A percentile compares a stretch with the other conserved stretches of the same genome.
phyloP scores from a whole-genome alignment of 2,888 invertebrate species.

The Spodoptera littoralis region DNA sequence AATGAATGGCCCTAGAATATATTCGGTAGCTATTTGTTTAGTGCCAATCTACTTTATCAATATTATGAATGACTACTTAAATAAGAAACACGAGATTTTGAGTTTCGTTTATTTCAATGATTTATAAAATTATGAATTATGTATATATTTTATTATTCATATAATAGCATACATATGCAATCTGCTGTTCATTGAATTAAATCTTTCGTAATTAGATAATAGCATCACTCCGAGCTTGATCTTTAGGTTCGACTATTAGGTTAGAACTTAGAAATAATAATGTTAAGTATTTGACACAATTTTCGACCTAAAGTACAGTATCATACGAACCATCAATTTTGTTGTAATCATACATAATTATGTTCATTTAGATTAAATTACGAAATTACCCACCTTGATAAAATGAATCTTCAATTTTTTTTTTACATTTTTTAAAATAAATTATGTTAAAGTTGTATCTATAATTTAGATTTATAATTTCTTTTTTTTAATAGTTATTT shows the following conservation, averaged over 20 bases:
- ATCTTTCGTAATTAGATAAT: conserved; percentile 22
- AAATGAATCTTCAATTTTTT: conserved; percentile 35
- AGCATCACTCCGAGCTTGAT: conserved; percentile 17
- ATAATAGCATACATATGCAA: conserved; percentile 5
- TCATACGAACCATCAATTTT: conserved; percentile 19
- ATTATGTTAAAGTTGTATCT: conserved; percentile 30
- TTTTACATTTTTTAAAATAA: conserved; percentile 26
- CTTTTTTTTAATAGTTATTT: conserved; percentile 27
- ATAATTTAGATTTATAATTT: conserved; percentile 27
- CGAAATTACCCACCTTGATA: conserved; percentile 57
- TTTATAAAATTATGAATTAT: conserved; percentile 20
- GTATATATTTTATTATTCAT: conserved; percentile 24
- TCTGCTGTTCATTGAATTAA: conserved; percentile 14
- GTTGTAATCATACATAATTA: conserved; percentile 18
- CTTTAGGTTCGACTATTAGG: conserved; percentile 1
- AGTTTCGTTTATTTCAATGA: conserved; percentile 52
- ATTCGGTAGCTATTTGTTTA: conserved; percentile 35
- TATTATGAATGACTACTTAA: conserved; percentile 29
- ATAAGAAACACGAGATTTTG: conserved; percentile 58
- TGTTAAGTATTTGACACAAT: conserved; percentile 7
- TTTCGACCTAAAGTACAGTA: conserved; percentile 20
- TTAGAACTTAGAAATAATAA: conserved; percentile 3
- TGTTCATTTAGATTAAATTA: conserved; percentile 46
- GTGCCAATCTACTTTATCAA: conserved; percentile 25
- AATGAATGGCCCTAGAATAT: conserved; percentile 13